A percentile compares a stretch with the other conserved stretches of the same genome.
phyloP scores from a whole-genome alignment of 1,140 invertebrate genomes.

The Brachionus calyciflorus region DNA sequence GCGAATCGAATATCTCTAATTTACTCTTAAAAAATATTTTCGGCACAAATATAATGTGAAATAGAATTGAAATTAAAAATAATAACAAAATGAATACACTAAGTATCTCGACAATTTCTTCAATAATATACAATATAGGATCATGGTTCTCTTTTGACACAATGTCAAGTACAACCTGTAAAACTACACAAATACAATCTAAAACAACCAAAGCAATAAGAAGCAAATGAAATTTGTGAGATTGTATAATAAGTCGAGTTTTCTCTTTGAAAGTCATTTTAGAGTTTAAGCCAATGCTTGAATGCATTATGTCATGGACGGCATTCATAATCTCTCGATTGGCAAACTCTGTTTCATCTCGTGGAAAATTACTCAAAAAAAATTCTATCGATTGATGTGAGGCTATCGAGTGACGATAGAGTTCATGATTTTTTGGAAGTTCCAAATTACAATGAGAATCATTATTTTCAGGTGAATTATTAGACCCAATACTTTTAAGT shows the following conservation, averaged over 20 bases:
- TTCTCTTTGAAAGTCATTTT: slow-evolving; percentile 2
- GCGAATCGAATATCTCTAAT: slow-evolving; percentile 31
- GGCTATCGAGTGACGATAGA: neutral
- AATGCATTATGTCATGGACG: slow-evolving; percentile 8
- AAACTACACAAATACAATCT: slow-evolving; percentile 32
- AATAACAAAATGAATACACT: neutral
- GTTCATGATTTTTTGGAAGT: neutral
- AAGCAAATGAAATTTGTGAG: slow-evolving; percentile 1
- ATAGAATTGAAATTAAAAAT: slow-evolving; percentile 18
- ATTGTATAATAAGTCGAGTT: neutral
- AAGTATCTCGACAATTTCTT: neutral
- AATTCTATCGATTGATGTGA: neutral
- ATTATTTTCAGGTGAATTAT: neutral
- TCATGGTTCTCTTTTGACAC: neutral
- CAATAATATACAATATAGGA: neutral
- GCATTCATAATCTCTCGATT: slow-evolving; percentile 11
- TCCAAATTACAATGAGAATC: neutral
- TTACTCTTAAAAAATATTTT: slow-evolving; percentile 28
- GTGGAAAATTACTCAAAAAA: neutral
- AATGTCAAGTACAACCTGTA: slow-evolving; percentile 15
- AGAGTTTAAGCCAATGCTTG: neutral
- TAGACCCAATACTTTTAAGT: neutral
- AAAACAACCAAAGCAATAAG: slow-evolving; percentile 17
- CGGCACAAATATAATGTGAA: neutral
- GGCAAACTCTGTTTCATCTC: neutral